phyloP scores from a whole-genome alignment of 2,888 invertebrate genomes.

The Crossocerus cetratus region DNA sequence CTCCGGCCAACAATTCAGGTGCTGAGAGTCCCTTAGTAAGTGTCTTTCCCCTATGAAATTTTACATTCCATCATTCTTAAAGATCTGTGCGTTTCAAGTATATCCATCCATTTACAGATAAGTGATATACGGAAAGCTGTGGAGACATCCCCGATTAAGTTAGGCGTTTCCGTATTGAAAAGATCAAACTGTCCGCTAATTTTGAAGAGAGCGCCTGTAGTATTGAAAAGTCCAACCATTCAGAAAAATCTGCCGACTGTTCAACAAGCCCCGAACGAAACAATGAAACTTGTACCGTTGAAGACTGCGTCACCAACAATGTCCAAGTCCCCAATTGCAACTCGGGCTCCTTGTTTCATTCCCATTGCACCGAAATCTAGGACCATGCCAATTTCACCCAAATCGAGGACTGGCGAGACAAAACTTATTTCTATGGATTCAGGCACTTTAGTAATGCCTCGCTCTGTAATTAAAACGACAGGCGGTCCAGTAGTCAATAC shows the following conservation, averaged over 20 bases:
- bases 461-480: conserved; percentile 28
- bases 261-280: conserved; percentile 38
- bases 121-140: conserved; percentile 68
- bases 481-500: conserved; percentile 8
- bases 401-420: conserved; percentile 12
- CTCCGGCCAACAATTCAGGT: conserved; percentile 50
- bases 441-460: conserved; percentile 23
- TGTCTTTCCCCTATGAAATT: not conserved
- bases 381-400: conserved; percentile 35
- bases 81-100: not conserved
- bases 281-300: conserved; percentile 69
- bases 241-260: conserved; percentile 12
- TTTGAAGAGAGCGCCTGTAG: conserved; percentile 59
- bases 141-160: conserved; percentile 62
- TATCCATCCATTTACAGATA: conserved; percentile 49
- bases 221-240: conserved; percentile 8
- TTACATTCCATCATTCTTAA: not conserved
- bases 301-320: conserved; percentile 32
- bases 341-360: conserved; percentile 28
- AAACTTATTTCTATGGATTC: conserved; percentile 31
- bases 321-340: conserved; percentile 1
- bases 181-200: conserved; percentile 62
- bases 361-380: conserved; percentile 35
- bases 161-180: conserved; percentile 66
- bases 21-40: conserved; percentile 58